Conservation (phyloP, 2,797 vertebrate genomes). For the Saxicola maurus region DNA sequence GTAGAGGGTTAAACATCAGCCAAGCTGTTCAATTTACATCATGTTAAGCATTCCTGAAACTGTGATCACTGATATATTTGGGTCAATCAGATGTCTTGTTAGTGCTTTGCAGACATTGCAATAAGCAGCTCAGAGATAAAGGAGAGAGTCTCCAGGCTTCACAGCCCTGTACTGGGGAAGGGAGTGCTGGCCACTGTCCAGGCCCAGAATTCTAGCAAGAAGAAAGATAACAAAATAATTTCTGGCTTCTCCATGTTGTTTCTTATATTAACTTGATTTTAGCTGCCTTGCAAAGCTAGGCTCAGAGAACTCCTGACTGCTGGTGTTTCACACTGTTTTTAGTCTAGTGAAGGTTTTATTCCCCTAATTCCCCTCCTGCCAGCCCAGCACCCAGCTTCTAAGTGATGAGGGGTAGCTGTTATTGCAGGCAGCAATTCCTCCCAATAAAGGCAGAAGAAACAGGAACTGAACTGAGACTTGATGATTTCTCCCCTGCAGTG, state of each 20-base stretch:
- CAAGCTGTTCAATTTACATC: not conserved
- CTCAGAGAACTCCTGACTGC: not conserved
- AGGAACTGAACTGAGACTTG: not conserved
- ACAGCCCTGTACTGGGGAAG: not conserved
- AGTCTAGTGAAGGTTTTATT: not conserved
- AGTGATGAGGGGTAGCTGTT: not conserved
- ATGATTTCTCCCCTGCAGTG: not conserved
- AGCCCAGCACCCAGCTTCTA: not conserved
- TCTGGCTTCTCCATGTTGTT: not conserved
- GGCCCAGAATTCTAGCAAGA: not conserved
- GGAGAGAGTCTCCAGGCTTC: not conserved
- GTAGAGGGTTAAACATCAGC: not conserved
- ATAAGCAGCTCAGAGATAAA: not conserved
- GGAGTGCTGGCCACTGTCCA: not conserved
- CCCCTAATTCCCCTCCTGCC: not conserved
- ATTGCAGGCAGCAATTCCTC: not conserved
- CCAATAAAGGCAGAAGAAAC: not conserved
- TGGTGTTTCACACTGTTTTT: not conserved
- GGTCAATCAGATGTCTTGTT: constrained; percentile 28
- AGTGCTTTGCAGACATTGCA: not conserved
- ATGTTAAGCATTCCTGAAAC: constrained; percentile 12
- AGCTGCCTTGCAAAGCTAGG: not conserved
- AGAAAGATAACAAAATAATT: not conserved
- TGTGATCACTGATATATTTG: constrained; percentile 16
- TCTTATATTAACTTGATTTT: not conserved